Conservation (phyloP, 64 coral and sea anemone genomes). For the Montipora sp. region DNA sequence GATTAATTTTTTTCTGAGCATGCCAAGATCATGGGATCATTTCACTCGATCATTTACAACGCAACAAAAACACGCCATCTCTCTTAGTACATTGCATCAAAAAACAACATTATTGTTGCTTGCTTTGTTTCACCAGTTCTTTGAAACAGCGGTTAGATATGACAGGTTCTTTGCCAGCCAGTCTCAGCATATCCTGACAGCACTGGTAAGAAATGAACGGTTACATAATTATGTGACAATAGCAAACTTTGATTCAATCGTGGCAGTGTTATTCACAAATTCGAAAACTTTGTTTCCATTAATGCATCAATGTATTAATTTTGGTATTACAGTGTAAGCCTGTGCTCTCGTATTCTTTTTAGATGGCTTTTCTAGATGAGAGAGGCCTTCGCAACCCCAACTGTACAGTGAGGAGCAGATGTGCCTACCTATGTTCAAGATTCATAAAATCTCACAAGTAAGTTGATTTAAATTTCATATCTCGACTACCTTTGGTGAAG, state of each 20-base stretch:
- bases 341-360: background rate
- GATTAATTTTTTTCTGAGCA: too few relatives aligned
- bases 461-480: background rate
- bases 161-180: constrained; percentile 83
- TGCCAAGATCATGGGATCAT: too few relatives aligned
- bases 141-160: constrained; percentile 94
- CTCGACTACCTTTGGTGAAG: background rate
- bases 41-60: too few relatives aligned
- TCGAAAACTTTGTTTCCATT: too few relatives aligned
- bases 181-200: constrained; percentile 80
- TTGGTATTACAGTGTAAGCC: background rate
- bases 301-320: too few relatives aligned
- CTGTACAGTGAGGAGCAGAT: constrained; percentile 87
- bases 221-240: background rate
- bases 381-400: constrained; percentile 85
- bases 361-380: constrained; percentile 98
- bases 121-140: constrained; percentile 65
- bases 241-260: too few relatives aligned
- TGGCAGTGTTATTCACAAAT: too few relatives aligned
- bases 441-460: constrained; percentile 96
- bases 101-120: background rate
- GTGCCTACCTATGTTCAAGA: constrained; percentile 87
- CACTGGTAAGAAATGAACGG: constrained; percentile 71
- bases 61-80: too few relatives aligned
- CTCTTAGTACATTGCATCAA: too few relatives aligned